Percentiles rank a stretch among this genome's conserved stretches.
Evolutionary conservation across 2,113 vertebrate species (phyloP).

Genomic region (Megalops atlanticus): DNA sequence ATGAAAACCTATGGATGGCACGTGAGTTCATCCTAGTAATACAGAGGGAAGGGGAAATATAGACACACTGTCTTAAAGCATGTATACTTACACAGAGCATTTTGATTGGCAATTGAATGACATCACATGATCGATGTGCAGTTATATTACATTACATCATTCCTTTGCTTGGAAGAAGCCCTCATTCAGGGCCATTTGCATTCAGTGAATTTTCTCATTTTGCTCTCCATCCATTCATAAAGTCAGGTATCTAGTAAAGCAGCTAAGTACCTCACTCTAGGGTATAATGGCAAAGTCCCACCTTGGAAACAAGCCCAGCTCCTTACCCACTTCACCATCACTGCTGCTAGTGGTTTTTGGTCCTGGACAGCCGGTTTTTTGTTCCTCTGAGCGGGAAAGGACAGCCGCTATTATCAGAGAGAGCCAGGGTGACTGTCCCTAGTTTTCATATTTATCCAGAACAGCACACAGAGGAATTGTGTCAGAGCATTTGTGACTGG

Average conservation of each 20-base stretch:
- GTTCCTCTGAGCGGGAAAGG: neutral
- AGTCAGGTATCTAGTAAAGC: too few species aligned
- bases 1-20: neutral
- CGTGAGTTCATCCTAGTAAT: neutral
- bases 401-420: neutral
- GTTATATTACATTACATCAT: too few species aligned
- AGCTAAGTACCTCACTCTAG: neutral
- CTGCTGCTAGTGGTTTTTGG: neutral
- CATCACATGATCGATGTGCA: too few species aligned
- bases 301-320: neutral
- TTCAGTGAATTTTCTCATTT: neutral
- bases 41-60: neutral
- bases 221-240: neutral
- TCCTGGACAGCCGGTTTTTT: neutral
- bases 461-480: too few species aligned
- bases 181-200: too few species aligned
- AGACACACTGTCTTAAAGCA: neutral
- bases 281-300: too few species aligned
- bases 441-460: neutral
- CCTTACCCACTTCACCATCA: neutral
- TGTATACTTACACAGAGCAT: neutral
- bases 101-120: too few species aligned
- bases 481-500: too few species aligned
- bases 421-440: neutral
- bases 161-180: too few species aligned